Evolutionary conservation across 2,888 invertebrate species (phyloP).

Genomic region (Yponomeuta plumbellus): DNA sequence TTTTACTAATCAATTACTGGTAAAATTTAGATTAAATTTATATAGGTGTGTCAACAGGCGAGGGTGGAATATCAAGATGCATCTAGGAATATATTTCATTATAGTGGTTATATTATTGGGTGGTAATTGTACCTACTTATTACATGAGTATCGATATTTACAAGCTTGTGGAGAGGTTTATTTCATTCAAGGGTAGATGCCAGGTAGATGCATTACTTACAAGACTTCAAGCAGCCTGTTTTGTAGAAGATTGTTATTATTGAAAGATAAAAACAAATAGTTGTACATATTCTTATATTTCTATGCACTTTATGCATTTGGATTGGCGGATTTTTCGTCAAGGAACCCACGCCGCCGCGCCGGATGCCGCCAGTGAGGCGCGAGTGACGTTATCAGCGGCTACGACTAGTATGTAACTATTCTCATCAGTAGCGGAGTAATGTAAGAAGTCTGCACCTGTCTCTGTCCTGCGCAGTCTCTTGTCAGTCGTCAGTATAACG

Average conservation of each 20-base stretch:
- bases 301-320: no score
- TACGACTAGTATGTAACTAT: no score
- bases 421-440: no score
- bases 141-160: background rate
- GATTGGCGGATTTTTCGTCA: no score
- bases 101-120: background rate
- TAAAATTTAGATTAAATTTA: background rate
- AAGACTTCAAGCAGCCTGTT: background rate
- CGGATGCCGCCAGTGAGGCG: no score
- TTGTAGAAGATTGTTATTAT: background rate
- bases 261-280: background rate
- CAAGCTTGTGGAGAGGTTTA: background rate
- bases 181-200: background rate
- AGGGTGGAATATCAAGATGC: background rate
- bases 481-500: no score
- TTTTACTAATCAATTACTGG: background rate
- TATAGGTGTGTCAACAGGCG: background rate
- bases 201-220: background rate
- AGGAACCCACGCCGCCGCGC: no score
- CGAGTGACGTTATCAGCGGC: no score
- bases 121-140: background rate
- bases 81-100: background rate
- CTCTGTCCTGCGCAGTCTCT: no score
- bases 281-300: background rate
- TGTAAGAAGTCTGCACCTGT: no score